Percentiles rank a stretch among this genome's conserved stretches.
phyloP scores from a whole-genome alignment of 2,888 invertebrate genomes.

The Marasmarcha lunaedactyla region DNA sequence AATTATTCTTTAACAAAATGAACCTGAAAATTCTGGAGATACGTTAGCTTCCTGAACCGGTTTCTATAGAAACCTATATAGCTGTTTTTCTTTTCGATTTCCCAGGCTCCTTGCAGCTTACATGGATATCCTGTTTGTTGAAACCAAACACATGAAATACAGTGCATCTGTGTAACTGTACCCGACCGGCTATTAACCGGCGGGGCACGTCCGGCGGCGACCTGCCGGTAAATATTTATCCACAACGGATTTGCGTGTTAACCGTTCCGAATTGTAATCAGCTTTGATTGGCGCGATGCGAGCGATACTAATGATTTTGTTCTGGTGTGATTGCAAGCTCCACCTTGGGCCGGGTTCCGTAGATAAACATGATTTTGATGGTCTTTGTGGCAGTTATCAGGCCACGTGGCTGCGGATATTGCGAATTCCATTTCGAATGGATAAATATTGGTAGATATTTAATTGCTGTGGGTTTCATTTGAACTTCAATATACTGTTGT shows the following conservation, averaged over 20 bases:
- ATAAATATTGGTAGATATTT: too few relatives aligned
- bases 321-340: constrained; percentile 7
- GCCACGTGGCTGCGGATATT: too few relatives aligned
- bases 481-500: too few relatives aligned
- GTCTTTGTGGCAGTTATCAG: neutral
- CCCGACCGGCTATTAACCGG: constrained; percentile 34
- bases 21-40: too few relatives aligned
- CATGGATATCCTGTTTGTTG: constrained; percentile 22
- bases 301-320: constrained; percentile 18
- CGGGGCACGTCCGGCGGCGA: constrained; percentile 54
- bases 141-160: constrained; percentile 25
- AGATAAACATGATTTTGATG: constrained; percentile 1
- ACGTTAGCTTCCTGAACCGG: too few relatives aligned
- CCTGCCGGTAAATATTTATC: constrained; percentile 66
- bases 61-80: too few relatives aligned
- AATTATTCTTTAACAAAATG: too few relatives aligned
- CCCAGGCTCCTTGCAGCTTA: neutral
- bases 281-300: constrained; percentile 40
- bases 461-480: too few relatives aligned
- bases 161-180: constrained; percentile 39
- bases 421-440: too few relatives aligned
- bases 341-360: too few relatives aligned
- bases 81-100: neutral
- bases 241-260: constrained; percentile 60
- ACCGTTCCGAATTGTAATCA: constrained; percentile 59